phyloP scores from a whole-genome alignment of 2,888 invertebrate genomes.

The Germaria angustata region DNA sequence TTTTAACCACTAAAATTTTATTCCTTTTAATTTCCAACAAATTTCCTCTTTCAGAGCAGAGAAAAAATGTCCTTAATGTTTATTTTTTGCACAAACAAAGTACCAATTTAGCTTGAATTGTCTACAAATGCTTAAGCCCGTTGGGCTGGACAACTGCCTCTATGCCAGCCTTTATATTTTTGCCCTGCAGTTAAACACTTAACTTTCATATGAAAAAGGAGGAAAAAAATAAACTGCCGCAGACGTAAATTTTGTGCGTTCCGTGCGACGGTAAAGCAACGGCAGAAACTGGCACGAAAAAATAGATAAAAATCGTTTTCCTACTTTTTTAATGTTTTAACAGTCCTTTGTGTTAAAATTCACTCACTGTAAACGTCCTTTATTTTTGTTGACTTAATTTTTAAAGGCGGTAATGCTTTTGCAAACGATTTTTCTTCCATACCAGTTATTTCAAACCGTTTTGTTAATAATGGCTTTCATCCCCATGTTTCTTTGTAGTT shows the following conservation, averaged over 20 bases:
- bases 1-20: conserved; percentile 34
- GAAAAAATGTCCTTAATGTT: conserved; percentile 15
- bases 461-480: neutral
- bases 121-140: conserved; percentile 63
- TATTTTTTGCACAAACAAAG: conserved; percentile 35
- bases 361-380: conserved; percentile 55
- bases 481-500: conserved; percentile 2
- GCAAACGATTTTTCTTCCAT: conserved; percentile 25
- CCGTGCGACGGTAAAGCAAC: conserved; percentile 39
- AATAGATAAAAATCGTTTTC: conserved; percentile 57
- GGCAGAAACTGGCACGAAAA: conserved; percentile 12
- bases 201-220: conserved; percentile 44
- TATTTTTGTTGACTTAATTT: conserved; percentile 77
- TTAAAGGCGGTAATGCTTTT: conserved; percentile 71
- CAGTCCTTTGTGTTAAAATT: conserved; percentile 44
- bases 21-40: conserved; percentile 65
- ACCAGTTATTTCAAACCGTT: conserved; percentile 13
- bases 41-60: conserved; percentile 45
- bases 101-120: conserved; percentile 65
- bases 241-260: conserved; percentile 62
- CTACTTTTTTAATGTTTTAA: conserved; percentile 46
- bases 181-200: conserved; percentile 61
- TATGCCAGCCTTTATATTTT: conserved; percentile 57
- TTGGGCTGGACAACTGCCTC: conserved; percentile 58
- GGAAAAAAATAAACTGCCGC: conserved; percentile 23